Percentiles rank a stretch among this genome's conserved stretches.
Evolutionary conservation across 2,888 invertebrate genomes (phyloP).

Genomic region (Tinea pellionella): DNA sequence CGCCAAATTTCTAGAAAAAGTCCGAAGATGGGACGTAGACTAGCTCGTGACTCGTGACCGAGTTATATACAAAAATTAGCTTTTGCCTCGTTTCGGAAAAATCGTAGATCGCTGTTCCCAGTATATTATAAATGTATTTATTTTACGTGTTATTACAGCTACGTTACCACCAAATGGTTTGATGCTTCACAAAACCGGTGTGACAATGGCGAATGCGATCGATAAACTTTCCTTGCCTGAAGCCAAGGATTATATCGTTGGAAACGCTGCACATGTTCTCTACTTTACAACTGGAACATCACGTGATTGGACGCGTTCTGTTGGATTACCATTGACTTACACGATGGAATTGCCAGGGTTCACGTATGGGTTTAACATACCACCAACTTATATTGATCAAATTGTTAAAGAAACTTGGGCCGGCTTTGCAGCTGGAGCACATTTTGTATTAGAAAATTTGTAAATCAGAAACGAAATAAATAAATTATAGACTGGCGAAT

Average conservation of each 20-base stretch:
- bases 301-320: conserved; percentile 74
- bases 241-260: conserved; percentile 16
- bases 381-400: conserved; percentile 60
- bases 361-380: conserved; percentile 65
- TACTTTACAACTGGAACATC: conserved; percentile 75
- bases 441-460: conserved; percentile 23
- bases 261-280: conserved; percentile 61
- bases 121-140: not conserved
- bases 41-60: no score
- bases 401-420: conserved; percentile 73
- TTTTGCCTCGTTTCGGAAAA: no score
- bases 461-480: not conserved
- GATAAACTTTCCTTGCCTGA: conserved; percentile 38
- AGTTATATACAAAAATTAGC: no score
- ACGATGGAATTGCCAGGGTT: conserved; percentile 77
- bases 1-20: no score
- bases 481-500: not conserved
- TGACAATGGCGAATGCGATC: conserved; percentile 53
- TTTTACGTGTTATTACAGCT: conserved; percentile 26
- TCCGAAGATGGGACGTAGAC: no score
- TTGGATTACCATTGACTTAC: conserved; percentile 70
- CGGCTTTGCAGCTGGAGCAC: conserved; percentile 56
- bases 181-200: conserved; percentile 48
- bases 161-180: conserved; percentile 64
- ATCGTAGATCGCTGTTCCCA: no score